Evolutionary conservation across 2,888 invertebrate species (phyloP), one percentile per base, ranked within the genome.

Genomic region (Pharmacophagus antenor): DNA sequence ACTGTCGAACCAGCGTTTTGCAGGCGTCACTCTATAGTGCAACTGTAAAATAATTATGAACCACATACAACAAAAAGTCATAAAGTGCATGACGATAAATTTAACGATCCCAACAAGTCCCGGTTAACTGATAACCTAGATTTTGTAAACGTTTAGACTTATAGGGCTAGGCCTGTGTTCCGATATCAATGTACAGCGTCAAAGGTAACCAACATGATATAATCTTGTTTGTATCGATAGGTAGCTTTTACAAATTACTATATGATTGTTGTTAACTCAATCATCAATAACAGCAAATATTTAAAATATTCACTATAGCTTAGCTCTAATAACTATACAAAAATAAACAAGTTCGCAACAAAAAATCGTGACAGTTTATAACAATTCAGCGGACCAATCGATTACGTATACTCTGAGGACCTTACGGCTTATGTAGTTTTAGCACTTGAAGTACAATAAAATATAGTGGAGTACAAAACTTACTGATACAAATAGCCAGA

Each of bases 91-190:
- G 72, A 71, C 84, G 82, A 87, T 86, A 87, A 87, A 70, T 73
- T 85, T 87, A 77, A 85, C 81, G 82, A 83, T 76, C 72, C 71
- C 71, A 70, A 62, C 65, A 68, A 75, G 77, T 66, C 75, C 79
- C 61, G 69, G 77, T 81, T 77, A 77, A 77, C 79, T 73, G 87
- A 88, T 88, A 85, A 79, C 87, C 87, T 81, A 88, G 78, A 77
- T 84, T 73, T 70, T 64, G 65, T 15, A 50, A 56, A 53, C 8
- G 48, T 48, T 47, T 27, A 15, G n/a, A 37, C n/a, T n/a, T n/a
- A n/a, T n/a, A n/a, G n/a, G n/a, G n/a, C 37, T n/a, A 37, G 37
- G 15, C n/a, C n/a, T n/a, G n/a, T 5, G 37, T n/a, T 37, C 5
- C 6, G 15, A 15, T 37, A 37, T 37, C 15, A n/a, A 37, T 37